Evolutionary conservation across 1,140 invertebrate species (phyloP).

Genomic region (Achatina immaculata): DNA sequence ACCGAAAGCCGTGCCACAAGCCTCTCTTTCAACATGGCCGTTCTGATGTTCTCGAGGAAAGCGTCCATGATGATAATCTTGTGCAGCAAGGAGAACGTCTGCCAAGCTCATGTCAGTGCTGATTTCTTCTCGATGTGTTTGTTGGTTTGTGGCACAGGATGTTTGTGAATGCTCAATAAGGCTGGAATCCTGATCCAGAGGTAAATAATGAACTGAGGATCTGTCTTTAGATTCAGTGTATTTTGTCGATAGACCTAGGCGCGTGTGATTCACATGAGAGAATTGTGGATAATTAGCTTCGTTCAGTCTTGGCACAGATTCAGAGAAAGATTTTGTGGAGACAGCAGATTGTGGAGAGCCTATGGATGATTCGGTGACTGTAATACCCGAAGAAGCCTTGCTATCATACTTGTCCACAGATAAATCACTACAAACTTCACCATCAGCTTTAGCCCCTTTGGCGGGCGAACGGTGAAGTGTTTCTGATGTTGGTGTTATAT

Average conservation of each 20-base stretch:
- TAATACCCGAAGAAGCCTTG: not conserved
- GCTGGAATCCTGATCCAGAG: too few species aligned
- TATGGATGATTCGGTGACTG: not conserved
- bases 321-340: too few species aligned
- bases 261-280: too few species aligned
- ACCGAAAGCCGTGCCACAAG: conserved; percentile 44
- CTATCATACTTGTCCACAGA: not conserved
- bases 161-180: too few species aligned
- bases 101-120: conserved; percentile 47
- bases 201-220: too few species aligned
- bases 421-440: too few species aligned
- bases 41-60: conserved; percentile 61
- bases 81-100: conserved; percentile 51
- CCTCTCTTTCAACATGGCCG: conserved; percentile 50
- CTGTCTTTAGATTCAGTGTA: too few species aligned
- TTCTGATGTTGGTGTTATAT: conserved; percentile 72
- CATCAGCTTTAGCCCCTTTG: not conserved
- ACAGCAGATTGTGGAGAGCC: too few species aligned
- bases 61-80: conserved; percentile 60
- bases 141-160: too few species aligned
- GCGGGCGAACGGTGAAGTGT: not conserved
- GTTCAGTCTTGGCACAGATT: too few species aligned
- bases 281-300: too few species aligned
- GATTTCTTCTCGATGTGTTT: conserved; percentile 43
- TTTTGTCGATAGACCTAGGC: too few species aligned